Evolutionary conservation across 30 jellyfish, hydroid and myxozoan species (phyloP), one percentile per base, ranked within the genome.

Genomic region (Pelagia noctiluca): DNA sequence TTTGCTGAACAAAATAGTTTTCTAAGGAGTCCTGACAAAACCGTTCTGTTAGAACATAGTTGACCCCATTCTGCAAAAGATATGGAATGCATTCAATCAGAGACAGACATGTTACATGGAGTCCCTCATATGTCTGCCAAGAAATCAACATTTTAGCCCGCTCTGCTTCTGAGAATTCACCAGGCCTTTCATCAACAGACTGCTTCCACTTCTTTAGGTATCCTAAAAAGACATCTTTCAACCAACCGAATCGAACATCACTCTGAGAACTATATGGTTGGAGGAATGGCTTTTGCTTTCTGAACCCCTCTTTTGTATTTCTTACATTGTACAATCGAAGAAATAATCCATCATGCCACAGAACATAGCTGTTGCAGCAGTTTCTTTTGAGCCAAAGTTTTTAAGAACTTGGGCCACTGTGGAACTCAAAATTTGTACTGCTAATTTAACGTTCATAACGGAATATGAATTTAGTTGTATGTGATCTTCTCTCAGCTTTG

Each of bases 201-300:
- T 49, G 2, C 29, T 3, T n/a, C 88, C 88, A 76, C 33, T 29
- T 35, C 50, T 50, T 50, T 18, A 76, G 35, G 35, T 79, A 79
- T 28, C 25, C 22, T 34, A 65, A 46, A 49, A 79, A 79, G 2
- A 30, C 49, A 36, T 62, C 38, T 31, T 30, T 57, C 61, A 77
- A 47, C 89, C 89, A 77, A 19, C 29, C 80, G 35, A 77, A 62
- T 52, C 89, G 29, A 24, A 19, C 80, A 36, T 77, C 89, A 57
- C 35, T 47, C 33, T 8, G 23, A 8, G 89, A 54, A 26, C 61
- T 53, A 32, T 28, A 77, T 25, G 81, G 89, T 52, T 26, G 18
- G 12, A 77, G 48, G 25, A 62, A 31, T n/a, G 80, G 78, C 48
- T 77, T 77, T 28, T 12, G 53, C 36, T 77, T 77, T 29, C 26